Evolutionary conservation across 2,888 invertebrate species (phyloP).

Genomic region (Xestia sexstrigata): DNA sequence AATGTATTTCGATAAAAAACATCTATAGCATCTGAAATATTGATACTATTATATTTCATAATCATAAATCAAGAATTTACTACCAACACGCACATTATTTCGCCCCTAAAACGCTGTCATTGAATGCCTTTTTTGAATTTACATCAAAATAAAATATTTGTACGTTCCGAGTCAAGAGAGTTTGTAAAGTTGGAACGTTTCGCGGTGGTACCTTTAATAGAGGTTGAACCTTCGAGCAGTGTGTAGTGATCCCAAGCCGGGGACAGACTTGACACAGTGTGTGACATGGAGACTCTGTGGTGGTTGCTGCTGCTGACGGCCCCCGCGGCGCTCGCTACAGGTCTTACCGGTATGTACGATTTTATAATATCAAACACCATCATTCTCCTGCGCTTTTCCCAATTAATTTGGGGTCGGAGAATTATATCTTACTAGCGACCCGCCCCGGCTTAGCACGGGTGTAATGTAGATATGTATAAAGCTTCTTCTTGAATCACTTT

Average conservation of each 20-base stretch:
- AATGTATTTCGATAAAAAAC: neutral
- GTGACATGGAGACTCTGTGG: conserved; percentile 44
- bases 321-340: conserved; percentile 36
- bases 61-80: neutral
- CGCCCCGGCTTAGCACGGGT: too few species aligned
- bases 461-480: too few species aligned
- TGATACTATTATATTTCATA: neutral
- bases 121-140: neutral
- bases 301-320: conserved; percentile 31
- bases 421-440: neutral
- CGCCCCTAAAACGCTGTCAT: neutral
- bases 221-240: conserved; percentile 4
- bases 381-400: neutral
- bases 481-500: too few species aligned
- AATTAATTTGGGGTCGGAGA: neutral
- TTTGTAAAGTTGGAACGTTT: neutral
- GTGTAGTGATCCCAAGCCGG: conserved; percentile 5
- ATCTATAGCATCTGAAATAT: neutral
- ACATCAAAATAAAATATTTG: neutral
- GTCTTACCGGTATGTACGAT: conserved; percentile 54
- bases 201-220: conserved; percentile 13
- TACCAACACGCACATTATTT: neutral
- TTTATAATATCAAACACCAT: neutral
- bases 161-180: neutral
- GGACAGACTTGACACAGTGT: neutral